A percentile compares a stretch with the other conserved stretches of the same genome.
These are phyloP conservation scores for Coendou prehensilis DNA, from an alignment of 2,797 vertebrate genomes.

Conservation along the genomic window DNA sequence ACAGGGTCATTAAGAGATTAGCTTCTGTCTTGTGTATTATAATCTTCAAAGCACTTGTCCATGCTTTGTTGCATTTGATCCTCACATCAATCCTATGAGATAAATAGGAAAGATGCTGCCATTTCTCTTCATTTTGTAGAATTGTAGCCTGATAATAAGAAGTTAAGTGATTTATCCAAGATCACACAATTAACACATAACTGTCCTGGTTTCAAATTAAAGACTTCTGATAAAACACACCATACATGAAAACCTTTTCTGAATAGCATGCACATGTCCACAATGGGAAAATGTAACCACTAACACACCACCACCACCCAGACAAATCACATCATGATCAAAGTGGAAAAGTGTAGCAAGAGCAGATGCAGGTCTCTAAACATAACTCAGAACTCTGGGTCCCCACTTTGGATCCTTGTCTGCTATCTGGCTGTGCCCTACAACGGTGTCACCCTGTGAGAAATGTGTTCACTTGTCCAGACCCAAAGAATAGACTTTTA, in stretches of 20 bases:
- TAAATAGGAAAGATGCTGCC: background rate
- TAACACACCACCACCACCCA: background rate
- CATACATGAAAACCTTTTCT: background rate
- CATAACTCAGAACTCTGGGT: background rate
- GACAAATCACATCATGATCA: background rate
- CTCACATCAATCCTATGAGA: background rate
- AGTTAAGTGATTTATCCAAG: background rate
- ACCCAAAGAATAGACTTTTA: background rate
- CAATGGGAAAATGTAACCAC: background rate
- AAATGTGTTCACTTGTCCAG: background rate
- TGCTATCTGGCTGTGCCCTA: background rate
- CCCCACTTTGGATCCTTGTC: background rate
- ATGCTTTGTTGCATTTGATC: background rate
- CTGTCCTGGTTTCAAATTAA: background rate
- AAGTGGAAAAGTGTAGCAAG: background rate
- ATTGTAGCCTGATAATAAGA: background rate
- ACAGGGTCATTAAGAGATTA: conserved; percentile 42
- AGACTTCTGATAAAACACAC: background rate
- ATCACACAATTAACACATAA: background rate
- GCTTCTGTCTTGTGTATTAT: background rate
- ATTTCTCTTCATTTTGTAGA: background rate
- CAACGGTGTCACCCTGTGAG: background rate
- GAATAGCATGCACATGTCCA: background rate
- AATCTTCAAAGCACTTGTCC: conserved; percentile 15
- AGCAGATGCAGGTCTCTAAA: background rate